These are phyloP conservation scores for Thomomys bottae DNA, from an alignment of 2,113 vertebrate genomes.

Conservation along the genomic window DNA sequence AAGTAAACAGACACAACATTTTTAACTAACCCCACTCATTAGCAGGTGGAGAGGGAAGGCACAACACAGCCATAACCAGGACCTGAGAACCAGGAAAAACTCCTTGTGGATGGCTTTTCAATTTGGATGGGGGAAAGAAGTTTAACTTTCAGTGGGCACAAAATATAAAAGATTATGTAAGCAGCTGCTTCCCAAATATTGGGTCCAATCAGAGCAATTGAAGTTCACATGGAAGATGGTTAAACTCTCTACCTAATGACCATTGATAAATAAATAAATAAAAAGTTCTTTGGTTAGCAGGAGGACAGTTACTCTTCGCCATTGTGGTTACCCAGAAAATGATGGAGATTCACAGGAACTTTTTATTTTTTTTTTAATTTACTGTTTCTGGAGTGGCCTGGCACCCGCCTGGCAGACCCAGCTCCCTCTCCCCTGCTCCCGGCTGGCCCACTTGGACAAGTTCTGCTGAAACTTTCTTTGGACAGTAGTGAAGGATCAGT, in stretches of 20 bases:
- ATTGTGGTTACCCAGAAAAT: conserved; percentile 51
- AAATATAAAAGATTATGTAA: neutral
- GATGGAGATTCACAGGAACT: neutral
- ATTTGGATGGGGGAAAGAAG: neutral
- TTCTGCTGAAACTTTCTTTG: conserved; percentile 18
- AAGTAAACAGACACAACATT: neutral
- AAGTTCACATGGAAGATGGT: conserved; percentile 26
- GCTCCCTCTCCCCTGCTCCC: neutral
- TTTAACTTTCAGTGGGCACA: neutral
- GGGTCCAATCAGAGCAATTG: neutral
- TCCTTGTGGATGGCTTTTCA: neutral
- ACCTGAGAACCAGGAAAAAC: neutral
- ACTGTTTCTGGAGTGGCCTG: conserved; percentile 28
- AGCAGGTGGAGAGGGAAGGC: neutral
- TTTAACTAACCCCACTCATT: neutral
- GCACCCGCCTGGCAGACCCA: neutral
- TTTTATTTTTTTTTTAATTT: neutral
- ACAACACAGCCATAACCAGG: neutral
- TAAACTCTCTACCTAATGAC: conserved; percentile 44
- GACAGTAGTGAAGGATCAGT: neutral
- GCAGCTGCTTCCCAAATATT: conserved; percentile 3
- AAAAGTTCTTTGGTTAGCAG: neutral
- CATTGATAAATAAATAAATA: conserved; percentile 17
- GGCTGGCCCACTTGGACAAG: neutral
- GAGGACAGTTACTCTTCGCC: neutral